A percentile compares a stretch with the other conserved stretches of the same genome.
These are phyloP conservation scores for Cyprinodon variegatus DNA, from an alignment of 2,113 vertebrate genomes.

Conservation along the genomic window DNA sequence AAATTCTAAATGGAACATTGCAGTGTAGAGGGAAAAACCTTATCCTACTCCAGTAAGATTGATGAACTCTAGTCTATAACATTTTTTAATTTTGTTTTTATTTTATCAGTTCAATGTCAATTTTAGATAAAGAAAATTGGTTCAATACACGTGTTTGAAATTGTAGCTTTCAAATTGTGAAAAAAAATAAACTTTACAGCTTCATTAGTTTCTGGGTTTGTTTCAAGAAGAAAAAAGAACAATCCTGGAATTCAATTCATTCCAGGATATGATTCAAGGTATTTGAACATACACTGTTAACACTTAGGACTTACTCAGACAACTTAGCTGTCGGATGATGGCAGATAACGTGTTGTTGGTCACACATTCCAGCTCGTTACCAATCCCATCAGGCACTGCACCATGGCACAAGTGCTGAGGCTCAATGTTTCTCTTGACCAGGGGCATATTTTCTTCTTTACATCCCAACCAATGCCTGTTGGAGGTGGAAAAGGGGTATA, in stretches of 20 bases:
- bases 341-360: conserved; percentile 87
- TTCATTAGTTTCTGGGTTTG: not conserved
- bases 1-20: too few species aligned
- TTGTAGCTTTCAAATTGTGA: not conserved
- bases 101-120: too few species aligned
- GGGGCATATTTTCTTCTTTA: conserved; percentile 84
- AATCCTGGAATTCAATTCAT: not conserved
- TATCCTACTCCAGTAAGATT: too few species aligned
- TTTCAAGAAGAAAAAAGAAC: not conserved
- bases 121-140: not conserved
- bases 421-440: conserved; percentile 94
- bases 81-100: not conserved
- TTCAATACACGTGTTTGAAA: not conserved
- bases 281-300: not conserved
- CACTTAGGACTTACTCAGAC: conserved; percentile 86
- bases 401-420: conserved; percentile 90
- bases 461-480: conserved; percentile 34
- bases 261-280: not conserved
- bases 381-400: conserved; percentile 87
- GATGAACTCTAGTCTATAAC: too few species aligned
- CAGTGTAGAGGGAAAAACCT: too few species aligned
- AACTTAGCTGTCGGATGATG: conserved; percentile 95
- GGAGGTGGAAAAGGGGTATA: conserved; percentile 9
- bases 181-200: too few species aligned
- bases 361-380: conserved; percentile 87